Evolutionary conservation across 2,888 invertebrate species (phyloP).

Genomic region (Leucophenga montana): DNA sequence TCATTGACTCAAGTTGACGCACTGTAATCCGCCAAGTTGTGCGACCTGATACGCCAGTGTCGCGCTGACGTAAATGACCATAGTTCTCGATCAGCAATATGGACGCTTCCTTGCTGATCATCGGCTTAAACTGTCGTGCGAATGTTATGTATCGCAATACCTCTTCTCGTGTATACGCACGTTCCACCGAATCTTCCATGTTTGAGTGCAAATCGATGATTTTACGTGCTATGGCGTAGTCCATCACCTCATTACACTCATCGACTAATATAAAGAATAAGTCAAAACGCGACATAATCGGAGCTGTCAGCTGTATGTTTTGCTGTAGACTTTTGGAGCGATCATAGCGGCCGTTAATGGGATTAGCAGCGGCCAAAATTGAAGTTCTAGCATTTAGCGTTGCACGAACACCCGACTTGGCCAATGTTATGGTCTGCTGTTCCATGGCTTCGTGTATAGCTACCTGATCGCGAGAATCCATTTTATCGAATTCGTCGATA

Average conservation of each 20-base stretch:
- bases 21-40: slow-evolving; percentile 97
- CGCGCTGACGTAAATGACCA: slow-evolving; percentile 87
- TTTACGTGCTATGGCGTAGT: slow-evolving; percentile 96
- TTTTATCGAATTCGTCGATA: slow-evolving; percentile 99
- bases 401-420: slow-evolving; percentile 98
- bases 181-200: slow-evolving; percentile 84
- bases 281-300: slow-evolving; percentile 99
- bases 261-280: slow-evolving; percentile 98
- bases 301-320: slow-evolving; percentile 93
- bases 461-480: slow-evolving; percentile 97
- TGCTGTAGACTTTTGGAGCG: slow-evolving; percentile 93
- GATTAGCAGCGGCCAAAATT: slow-evolving; percentile 98
- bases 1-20: slow-evolving; percentile 94
- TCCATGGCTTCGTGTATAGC: slow-evolving; percentile 99
- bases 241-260: slow-evolving; percentile 95
- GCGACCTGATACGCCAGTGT: slow-evolving; percentile 80
- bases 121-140: slow-evolving; percentile 94
- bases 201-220: slow-evolving; percentile 96
- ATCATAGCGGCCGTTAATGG: slow-evolving; percentile 97
- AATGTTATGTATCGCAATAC: slow-evolving; percentile 96
- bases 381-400: slow-evolving; percentile 98
- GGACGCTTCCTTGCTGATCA: slow-evolving; percentile 86
- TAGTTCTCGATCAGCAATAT: slow-evolving; percentile 91
- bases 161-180: slow-evolving; percentile 90
- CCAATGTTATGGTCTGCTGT: slow-evolving; percentile 98